Conservation (phyloP, 2,113 vertebrate species). For the Psilopogon haemacephalus region DNA sequence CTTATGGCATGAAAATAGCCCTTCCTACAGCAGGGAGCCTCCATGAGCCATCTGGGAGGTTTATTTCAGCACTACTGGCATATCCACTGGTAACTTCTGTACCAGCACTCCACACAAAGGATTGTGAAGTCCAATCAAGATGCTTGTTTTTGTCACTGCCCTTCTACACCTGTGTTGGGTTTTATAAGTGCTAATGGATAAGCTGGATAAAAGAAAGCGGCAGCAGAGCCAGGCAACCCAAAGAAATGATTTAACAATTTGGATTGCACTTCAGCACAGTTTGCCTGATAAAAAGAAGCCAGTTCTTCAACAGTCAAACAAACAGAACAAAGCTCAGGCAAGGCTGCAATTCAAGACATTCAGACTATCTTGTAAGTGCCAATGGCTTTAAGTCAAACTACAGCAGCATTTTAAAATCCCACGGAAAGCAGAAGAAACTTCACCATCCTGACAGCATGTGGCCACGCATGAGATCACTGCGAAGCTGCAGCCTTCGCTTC, state of each 20-base stretch:
- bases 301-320: neutral
- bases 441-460: constrained; percentile 51
- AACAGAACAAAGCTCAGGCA: neutral
- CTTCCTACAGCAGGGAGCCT: neutral
- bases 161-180: neutral
- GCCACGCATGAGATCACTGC: constrained; percentile 34
- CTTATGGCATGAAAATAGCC: neutral
- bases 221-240: neutral
- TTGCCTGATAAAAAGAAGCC: neutral
- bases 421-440: constrained; percentile 48
- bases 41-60: neutral
- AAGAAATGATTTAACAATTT: neutral
- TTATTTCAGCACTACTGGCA: neutral
- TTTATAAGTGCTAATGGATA: neutral
- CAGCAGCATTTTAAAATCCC: constrained; percentile 37
- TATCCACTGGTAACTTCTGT: neutral
- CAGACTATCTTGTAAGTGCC: neutral
- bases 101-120: neutral
- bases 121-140: neutral
- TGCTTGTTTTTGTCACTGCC: neutral
- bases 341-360: neutral
- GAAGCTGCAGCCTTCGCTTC: constrained; percentile 44
- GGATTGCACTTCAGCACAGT: neutral
- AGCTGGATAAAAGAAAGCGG: neutral
- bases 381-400: constrained; percentile 25